Evolutionary conservation across 2,797 vertebrate genomes (phyloP).

Genomic region (Gallinago nigripennis): DNA sequence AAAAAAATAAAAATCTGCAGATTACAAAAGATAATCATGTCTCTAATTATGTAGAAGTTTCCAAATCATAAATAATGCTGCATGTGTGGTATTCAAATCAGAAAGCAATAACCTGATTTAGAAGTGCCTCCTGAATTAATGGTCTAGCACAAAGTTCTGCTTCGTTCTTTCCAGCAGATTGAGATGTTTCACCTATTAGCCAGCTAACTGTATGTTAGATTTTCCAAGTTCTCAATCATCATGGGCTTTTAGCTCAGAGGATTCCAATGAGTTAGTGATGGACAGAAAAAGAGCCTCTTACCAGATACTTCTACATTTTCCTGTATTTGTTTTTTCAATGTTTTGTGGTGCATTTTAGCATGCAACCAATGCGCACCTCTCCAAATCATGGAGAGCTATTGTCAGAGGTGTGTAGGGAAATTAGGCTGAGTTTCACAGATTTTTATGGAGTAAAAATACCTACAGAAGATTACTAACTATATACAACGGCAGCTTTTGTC

Average conservation of each 20-base stretch:
- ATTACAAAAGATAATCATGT: slow-evolving; percentile 19
- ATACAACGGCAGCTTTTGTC: neutral
- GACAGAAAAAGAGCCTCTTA: neutral
- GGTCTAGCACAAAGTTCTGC: neutral
- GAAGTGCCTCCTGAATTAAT: slow-evolving; percentile 5
- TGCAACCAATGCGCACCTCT: neutral
- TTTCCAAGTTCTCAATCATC: neutral
- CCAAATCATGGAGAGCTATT: neutral
- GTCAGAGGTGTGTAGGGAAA: neutral
- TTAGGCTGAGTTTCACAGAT: neutral
- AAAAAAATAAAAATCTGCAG: neutral
- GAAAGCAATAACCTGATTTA: neutral
- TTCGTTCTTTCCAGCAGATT: neutral
- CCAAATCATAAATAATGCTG: slow-evolving; percentile 39
- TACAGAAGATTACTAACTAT: neutral
- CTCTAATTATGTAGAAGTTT: slow-evolving; percentile 29
- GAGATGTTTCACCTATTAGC: neutral
- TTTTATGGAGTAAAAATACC: neutral
- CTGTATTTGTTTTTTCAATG: neutral
- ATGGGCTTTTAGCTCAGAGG: neutral
- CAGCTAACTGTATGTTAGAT: neutral
- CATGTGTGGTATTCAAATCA: neutral
- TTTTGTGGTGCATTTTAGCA: neutral
- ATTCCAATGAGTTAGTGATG: neutral
- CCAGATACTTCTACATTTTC: neutral